These are phyloP conservation scores for Sylvicola cinctus DNA, from an alignment of 2,888 invertebrate species.

Conservation along the genomic window DNA sequence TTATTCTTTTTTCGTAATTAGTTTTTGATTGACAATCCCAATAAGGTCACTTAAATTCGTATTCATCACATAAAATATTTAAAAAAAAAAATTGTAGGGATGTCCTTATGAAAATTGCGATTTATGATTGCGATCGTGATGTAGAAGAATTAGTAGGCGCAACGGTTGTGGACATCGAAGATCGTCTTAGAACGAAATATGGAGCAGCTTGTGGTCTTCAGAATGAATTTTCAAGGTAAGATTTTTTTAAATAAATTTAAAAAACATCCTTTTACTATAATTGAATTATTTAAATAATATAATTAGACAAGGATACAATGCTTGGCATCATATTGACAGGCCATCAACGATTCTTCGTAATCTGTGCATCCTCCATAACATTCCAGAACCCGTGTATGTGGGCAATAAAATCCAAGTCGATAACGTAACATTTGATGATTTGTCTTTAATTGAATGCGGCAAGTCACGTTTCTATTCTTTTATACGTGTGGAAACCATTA, in stretches of 20 bases:
- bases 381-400: conserved; percentile 33
- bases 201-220: conserved; percentile 60
- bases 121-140: conserved; percentile 53
- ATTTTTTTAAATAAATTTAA: conserved; percentile 6
- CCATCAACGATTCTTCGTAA: conserved; percentile 52
- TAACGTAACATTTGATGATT: conserved; percentile 17
- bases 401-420: conserved; percentile 32
- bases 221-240: conserved; percentile 43
- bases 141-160: conserved; percentile 68
- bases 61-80: no score
- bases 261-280: conserved; percentile 1
- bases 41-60: no score
- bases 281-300: conserved; percentile 5
- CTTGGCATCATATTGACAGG: conserved; percentile 54
- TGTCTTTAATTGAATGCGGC: conserved; percentile 13
- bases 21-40: no score
- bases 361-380: conserved; percentile 44
- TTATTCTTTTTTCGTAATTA: conserved; percentile 10
- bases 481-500: neutral
- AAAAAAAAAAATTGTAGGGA: conserved; percentile 26
- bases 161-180: conserved; percentile 71
- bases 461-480: neutral
- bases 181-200: conserved; percentile 61
- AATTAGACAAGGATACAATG: conserved; percentile 39
- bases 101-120: conserved; percentile 44